Evolutionary conservation across 2,888 invertebrate species (phyloP).

Genomic region (Drosophila prostipennis): DNA sequence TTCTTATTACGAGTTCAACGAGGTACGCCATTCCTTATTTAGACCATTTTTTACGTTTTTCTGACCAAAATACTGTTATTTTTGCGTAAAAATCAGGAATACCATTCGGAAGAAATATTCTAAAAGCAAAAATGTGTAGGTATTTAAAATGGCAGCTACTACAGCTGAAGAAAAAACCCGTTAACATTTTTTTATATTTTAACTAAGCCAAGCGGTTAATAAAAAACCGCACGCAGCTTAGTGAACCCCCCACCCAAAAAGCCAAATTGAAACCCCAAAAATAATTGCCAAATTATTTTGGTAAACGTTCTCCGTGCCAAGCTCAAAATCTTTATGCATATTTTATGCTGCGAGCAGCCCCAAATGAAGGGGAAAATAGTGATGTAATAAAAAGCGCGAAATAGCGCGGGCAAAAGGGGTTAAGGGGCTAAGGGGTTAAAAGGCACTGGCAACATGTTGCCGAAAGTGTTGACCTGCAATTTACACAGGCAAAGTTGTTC

Average conservation of each 20-base stretch:
- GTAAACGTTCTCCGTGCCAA: slow-evolving; percentile 23
- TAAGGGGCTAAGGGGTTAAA: background rate
- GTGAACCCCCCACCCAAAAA: background rate
- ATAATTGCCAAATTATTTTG: slow-evolving; percentile 41
- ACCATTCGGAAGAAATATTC: no score
- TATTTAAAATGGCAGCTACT: no score
- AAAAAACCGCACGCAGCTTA: slow-evolving; percentile 28
- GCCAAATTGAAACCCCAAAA: slow-evolving; percentile 25
- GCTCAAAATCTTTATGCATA: slow-evolving; percentile 42
- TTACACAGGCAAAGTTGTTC: slow-evolving; percentile 38
- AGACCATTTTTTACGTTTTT: background rate
- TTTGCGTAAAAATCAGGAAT: no score
- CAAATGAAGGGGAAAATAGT: slow-evolving; percentile 20
- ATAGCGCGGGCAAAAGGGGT: background rate
- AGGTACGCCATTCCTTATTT: background rate
- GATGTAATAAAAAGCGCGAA: slow-evolving; percentile 27
- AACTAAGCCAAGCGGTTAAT: slow-evolving; percentile 25
- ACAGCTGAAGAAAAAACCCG: no score
- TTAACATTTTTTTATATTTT: no score
- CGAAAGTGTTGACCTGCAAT: slow-evolving; percentile 35
- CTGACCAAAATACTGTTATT: no score
- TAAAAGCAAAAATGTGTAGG: no score
- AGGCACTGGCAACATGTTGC: slow-evolving; percentile 27
- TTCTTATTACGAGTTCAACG: background rate
- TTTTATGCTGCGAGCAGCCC: slow-evolving; percentile 42